These are phyloP conservation scores for Melanotaenia parkinsoni DNA, from an alignment of 2,797 vertebrate species.

Conservation along the genomic window DNA sequence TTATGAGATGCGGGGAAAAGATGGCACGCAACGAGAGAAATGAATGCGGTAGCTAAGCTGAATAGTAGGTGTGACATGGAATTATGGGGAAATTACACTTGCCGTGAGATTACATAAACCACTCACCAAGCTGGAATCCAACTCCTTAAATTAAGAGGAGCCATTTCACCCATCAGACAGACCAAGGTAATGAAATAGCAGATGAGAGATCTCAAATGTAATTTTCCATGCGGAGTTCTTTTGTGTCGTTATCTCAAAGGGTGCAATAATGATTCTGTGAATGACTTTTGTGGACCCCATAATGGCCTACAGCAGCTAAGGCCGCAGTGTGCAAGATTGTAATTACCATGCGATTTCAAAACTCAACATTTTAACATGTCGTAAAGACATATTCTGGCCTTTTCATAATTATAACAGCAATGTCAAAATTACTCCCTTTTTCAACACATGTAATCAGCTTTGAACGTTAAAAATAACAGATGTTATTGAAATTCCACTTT, in stretches of 20 bases:
- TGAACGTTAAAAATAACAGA: constrained; percentile 67
- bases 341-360: constrained; percentile 86
- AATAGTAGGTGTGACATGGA: constrained; percentile 82
- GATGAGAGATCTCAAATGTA: constrained; percentile 87
- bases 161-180: constrained; percentile 85
- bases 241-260: constrained; percentile 86
- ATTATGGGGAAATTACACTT: constrained; percentile 87
- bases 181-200: constrained; percentile 87
- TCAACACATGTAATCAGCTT: constrained; percentile 54
- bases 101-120: constrained; percentile 85
- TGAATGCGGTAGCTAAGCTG: constrained; percentile 81
- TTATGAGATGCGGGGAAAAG: constrained; percentile 77
- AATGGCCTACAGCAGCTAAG: constrained; percentile 85
- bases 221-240: constrained; percentile 87
- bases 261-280: constrained; percentile 87
- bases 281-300: constrained; percentile 84
- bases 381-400: constrained; percentile 74
- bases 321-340: constrained; percentile 82
- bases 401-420: constrained; percentile 78
- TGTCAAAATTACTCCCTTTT: constrained; percentile 72
- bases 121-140: constrained; percentile 85
- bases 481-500: constrained; percentile 73
- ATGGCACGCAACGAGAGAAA: constrained; percentile 74
- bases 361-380: constrained; percentile 76
- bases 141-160: constrained; percentile 88